Conservation (phyloP, 1,140 invertebrate species). For the Pissodes strobi region DNA sequence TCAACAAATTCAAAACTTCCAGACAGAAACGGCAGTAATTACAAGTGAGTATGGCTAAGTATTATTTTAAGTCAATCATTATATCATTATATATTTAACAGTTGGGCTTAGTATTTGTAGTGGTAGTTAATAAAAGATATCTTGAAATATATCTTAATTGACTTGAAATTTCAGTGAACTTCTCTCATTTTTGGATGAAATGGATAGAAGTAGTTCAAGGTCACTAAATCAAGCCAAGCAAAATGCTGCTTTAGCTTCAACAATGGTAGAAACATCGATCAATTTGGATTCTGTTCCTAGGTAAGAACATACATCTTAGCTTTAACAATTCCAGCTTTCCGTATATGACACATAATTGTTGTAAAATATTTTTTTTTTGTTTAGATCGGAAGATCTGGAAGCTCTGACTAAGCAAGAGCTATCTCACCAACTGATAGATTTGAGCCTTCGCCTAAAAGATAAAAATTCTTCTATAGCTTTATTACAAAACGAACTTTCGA, state of each 20-base stretch:
- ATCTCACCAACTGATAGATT: slow-evolving; percentile 44
- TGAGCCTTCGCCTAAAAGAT: slow-evolving; percentile 49
- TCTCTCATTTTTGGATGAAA: slow-evolving; percentile 50
- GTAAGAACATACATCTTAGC: slow-evolving; percentile 31
- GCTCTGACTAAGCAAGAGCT: slow-evolving; percentile 42
- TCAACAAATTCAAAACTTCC: too few relatives aligned
- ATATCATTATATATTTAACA: too few relatives aligned
- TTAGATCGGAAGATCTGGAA: slow-evolving; percentile 48
- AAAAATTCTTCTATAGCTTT: slow-evolving; percentile 48
- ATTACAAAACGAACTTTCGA: slow-evolving; percentile 49
- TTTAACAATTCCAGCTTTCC: too few relatives aligned
- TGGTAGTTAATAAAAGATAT: too few relatives aligned
- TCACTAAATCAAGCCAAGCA: slow-evolving; percentile 44
- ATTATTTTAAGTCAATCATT: too few relatives aligned
- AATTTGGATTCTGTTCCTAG: slow-evolving; percentile 47
- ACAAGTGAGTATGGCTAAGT: not conserved
- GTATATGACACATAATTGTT: not conserved
- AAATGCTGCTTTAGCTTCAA: slow-evolving; percentile 32
- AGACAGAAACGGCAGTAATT: not conserved
- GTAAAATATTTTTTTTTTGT: not conserved
- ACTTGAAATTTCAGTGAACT: slow-evolving; percentile 43
- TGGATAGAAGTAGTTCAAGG: slow-evolving; percentile 48
- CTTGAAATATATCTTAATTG: not conserved
- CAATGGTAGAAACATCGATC: slow-evolving; percentile 40
- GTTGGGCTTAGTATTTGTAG: too few relatives aligned